Evolutionary conservation across 2,888 invertebrate genomes (phyloP).

Genomic region (Nipponacmea schrenckii): DNA sequence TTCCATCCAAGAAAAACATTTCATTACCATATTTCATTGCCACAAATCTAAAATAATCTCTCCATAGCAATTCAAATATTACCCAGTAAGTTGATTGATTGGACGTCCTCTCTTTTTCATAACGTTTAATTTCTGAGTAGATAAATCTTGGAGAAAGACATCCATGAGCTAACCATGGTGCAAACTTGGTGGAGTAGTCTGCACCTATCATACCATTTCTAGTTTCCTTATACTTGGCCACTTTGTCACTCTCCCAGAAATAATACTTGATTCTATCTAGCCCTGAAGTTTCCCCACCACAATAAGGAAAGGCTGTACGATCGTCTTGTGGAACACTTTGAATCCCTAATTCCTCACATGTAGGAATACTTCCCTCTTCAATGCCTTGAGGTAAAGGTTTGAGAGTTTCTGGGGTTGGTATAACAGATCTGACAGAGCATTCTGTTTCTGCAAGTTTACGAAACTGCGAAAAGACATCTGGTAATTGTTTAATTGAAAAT

Average conservation of each 20-base stretch:
- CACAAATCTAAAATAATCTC: slow-evolving; percentile 61
- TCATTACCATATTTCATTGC: slow-evolving; percentile 56
- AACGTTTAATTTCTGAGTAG: slow-evolving; percentile 56
- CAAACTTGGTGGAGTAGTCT: slow-evolving; percentile 63
- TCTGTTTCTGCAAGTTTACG: slow-evolving; percentile 51
- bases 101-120: slow-evolving; percentile 49
- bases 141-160: slow-evolving; percentile 56
- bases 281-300: slow-evolving; percentile 57
- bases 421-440: slow-evolving; percentile 38
- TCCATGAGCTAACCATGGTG: slow-evolving; percentile 61
- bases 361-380: slow-evolving; percentile 48
- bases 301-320: slow-evolving; percentile 50
- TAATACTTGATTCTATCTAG: slow-evolving; percentile 54
- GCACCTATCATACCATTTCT: slow-evolving; percentile 60
- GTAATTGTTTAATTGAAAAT: slow-evolving; percentile 44
- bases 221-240: slow-evolving; percentile 58
- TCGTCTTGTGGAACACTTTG: slow-evolving; percentile 40
- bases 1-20: slow-evolving; percentile 44
- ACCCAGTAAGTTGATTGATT: slow-evolving; percentile 64
- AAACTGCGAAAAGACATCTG: slow-evolving; percentile 61
- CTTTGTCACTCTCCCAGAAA: slow-evolving; percentile 56
- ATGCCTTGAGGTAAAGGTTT: slow-evolving; percentile 54
- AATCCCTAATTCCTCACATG: slow-evolving; percentile 38
- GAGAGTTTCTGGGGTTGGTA: slow-evolving; percentile 45
- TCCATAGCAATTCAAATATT: slow-evolving; percentile 60